Percentiles rank a stretch among this genome's conserved stretches.
Evolutionary conservation across 2,888 invertebrate species (phyloP).

Genomic region (Drosophila pseudotalamancana): DNA sequence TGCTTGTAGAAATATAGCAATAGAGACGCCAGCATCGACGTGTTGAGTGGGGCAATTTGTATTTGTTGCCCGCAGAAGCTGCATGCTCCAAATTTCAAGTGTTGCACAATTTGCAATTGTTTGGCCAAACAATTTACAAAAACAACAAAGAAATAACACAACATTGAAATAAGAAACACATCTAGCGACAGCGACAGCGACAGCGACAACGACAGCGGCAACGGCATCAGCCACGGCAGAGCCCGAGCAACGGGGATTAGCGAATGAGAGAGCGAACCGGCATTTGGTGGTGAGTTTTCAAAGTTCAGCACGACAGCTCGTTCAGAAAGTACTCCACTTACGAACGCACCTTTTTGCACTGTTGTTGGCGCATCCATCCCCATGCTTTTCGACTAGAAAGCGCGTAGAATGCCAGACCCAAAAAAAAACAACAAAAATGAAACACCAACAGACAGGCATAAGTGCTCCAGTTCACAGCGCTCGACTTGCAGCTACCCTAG

Average conservation of each 20-base stretch:
- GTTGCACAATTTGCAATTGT: constrained; percentile 65
- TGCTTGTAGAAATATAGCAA: constrained; percentile 15
- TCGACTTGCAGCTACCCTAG: not conserved
- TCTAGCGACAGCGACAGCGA: not conserved
- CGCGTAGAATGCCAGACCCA: constrained; percentile 56
- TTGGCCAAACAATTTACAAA: constrained; percentile 58
- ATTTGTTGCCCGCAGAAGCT: constrained; percentile 21
- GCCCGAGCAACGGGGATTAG: constrained; percentile 11
- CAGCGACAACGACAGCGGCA: no score
- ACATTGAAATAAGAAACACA: constrained; percentile 12
- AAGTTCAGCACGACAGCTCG: constrained; percentile 46
- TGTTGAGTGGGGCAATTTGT: constrained; percentile 53
- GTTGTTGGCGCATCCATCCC: constrained; percentile 39
- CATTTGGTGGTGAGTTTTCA: constrained; percentile 67
- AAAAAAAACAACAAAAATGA: constrained; percentile 24
- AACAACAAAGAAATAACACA: constrained; percentile 26
- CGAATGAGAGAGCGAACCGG: constrained; percentile 3
- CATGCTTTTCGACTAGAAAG: constrained; percentile 43
- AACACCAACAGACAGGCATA: constrained; percentile 7
- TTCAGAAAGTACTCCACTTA: constrained; percentile 19
- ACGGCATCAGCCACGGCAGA: not conserved
- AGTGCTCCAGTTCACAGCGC: not conserved
- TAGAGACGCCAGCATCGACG: constrained; percentile 18
- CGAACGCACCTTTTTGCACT: constrained; percentile 52
- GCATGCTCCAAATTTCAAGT: constrained; percentile 54